Evolutionary conservation across 1,140 invertebrate species (phyloP).

Genomic region (Belonocnema kinseyi): DNA sequence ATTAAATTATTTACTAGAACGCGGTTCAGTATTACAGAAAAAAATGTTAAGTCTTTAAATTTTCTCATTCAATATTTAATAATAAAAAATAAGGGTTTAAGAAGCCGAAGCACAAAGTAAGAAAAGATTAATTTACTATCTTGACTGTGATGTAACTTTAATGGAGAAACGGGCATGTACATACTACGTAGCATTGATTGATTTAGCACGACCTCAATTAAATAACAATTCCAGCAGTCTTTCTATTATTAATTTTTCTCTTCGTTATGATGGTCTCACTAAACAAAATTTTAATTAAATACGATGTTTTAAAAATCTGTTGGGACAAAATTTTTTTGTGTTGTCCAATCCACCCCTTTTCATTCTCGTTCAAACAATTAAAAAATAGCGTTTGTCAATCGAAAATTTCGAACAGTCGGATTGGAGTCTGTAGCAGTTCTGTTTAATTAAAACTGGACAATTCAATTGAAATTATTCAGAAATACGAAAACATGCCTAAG

Average conservation of each 20-base stretch:
- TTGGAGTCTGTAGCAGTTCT: too few relatives aligned
- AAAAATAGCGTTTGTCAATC: too few relatives aligned
- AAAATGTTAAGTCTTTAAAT: too few relatives aligned
- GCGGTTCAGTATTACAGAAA: too few relatives aligned
- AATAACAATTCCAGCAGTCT: neutral
- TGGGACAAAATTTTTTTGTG: neutral
- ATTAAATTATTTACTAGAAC: too few relatives aligned
- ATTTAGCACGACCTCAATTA: neutral
- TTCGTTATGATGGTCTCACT: neutral
- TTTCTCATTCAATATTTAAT: too few relatives aligned
- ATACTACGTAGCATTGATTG: neutral
- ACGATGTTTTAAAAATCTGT: neutral
- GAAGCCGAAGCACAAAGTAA: neutral
- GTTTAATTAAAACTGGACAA: too few relatives aligned
- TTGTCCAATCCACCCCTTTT: too few relatives aligned
- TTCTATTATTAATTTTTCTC: neutral
- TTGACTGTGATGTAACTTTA: slow-evolving; percentile 42
- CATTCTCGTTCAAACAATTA: too few relatives aligned
- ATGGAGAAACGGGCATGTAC: slow-evolving; percentile 32
- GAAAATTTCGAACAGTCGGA: too few relatives aligned
- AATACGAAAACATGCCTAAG: too few relatives aligned
- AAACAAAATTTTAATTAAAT: neutral
- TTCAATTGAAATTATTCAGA: too few relatives aligned
- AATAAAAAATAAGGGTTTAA: neutral
- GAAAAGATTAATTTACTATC: slow-evolving; percentile 36